Evolutionary conservation across 2,888 invertebrate species (phyloP), one percentile per base, ranked within the genome.

Genomic region (Drosophila monieri): DNA sequence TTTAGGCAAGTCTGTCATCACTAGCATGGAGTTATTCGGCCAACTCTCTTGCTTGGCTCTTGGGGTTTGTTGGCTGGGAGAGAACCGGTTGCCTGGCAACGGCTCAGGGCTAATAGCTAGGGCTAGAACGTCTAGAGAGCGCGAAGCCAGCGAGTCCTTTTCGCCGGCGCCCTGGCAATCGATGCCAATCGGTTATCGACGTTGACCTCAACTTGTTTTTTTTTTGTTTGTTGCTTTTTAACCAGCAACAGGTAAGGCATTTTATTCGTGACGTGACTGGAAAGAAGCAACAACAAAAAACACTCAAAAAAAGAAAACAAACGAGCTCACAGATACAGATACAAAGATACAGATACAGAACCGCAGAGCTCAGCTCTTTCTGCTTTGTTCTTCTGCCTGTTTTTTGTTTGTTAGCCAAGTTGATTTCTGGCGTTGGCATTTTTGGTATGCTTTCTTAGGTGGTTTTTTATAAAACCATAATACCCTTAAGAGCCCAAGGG

Each of bases 181-280:
- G 54, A 18, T 15, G 15, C 54, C 27, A 46, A 77, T 65, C 61
- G 67, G 25, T 39, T 49, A 59, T 59, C 54, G 66, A 23, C 10
- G 10, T 15, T 44, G 44, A 53, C 43, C 21, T 56, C 39, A 62
- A 35, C 53, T 23, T 57, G 64, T 35, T 35, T 5, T 35, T 35
- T n/a, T 35, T 6, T 18, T 18, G 18, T 0, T 30, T 30, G 77
- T 76, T 79, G 77, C 77, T 81, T 80, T 85, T 23, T 60, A 49
- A 56, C 59, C 53, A 67, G 67, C 67, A 67, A 67, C 67, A 67
- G 67, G 67, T 67, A 51, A 58, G 59, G 59, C 41, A 47, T 37
- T 57, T 47, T 15, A 35, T 47, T 57, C 68, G 48, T 67, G 67
- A 46, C 55, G 48, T 21, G 55, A 43, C 43, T 35, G 14, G 10